Conservation (phyloP, 2,797 vertebrate genomes). For the Pangasius sanitwongsei region DNA sequence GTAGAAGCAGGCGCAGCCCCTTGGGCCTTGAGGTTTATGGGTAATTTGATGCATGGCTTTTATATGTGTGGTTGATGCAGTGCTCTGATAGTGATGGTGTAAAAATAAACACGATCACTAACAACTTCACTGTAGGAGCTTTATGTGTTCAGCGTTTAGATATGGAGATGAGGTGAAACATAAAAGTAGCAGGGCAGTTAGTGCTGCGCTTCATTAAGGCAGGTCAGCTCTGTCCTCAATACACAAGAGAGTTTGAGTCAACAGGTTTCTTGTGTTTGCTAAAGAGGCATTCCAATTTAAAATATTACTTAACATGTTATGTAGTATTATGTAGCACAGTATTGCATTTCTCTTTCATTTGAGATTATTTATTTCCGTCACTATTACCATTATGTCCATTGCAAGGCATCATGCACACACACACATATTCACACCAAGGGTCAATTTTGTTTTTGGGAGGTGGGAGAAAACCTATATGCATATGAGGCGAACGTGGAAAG, state of each 20-base stretch:
- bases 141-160: slow-evolving; percentile 47
- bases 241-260: slow-evolving; percentile 2
- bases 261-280: slow-evolving; percentile 10
- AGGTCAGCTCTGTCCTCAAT: slow-evolving; percentile 4
- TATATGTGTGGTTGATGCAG: slow-evolving; percentile 57
- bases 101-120: slow-evolving; percentile 59
- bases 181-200: slow-evolving; percentile 36
- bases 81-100: slow-evolving; percentile 51
- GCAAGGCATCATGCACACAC: not conserved
- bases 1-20: slow-evolving; percentile 78
- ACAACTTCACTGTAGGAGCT: slow-evolving; percentile 52
- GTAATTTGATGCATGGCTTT: slow-evolving; percentile 65
- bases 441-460: not conserved
- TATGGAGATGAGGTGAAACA: slow-evolving; percentile 36
- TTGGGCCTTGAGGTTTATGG: slow-evolving; percentile 65
- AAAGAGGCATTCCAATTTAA: not conserved
- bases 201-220: slow-evolving; percentile 27
- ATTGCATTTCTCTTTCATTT: not conserved
- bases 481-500: not conserved
- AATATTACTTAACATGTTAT: not conserved
- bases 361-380: not conserved
- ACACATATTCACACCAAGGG: not conserved
- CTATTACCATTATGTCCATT: not conserved
- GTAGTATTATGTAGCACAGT: not conserved
- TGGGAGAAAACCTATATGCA: not conserved